Conservation (phyloP, 2,888 invertebrate species). For the Malthinus seriepunctatus region DNA sequence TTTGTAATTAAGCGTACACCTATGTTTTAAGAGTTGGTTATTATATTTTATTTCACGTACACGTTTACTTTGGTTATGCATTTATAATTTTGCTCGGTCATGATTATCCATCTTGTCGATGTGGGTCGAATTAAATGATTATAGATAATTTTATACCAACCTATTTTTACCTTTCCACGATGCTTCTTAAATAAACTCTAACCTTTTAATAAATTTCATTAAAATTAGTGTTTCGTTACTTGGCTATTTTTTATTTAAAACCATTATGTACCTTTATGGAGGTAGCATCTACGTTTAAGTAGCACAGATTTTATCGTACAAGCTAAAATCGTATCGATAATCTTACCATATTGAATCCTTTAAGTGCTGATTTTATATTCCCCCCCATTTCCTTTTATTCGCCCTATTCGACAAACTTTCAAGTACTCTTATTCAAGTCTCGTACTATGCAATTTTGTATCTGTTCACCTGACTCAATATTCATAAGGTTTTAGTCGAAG, state of each 20-base stretch:
- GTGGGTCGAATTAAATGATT: conserved; percentile 24
- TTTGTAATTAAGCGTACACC: conserved; percentile 20
- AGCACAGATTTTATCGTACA: conserved; percentile 20
- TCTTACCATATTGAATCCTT: conserved; percentile 34
- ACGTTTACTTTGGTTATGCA: conserved; percentile 16
- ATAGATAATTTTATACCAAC: conserved; percentile 17
- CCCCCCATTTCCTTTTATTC: conserved; percentile 31
- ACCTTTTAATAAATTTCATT: conserved; percentile 22
- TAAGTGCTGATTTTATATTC: conserved; percentile 35
- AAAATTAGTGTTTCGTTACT: conserved; percentile 14
- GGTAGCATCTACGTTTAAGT: conserved; percentile 14
- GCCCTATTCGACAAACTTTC: conserved; percentile 30
- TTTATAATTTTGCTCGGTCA: conserved; percentile 21
- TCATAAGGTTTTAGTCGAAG: conserved; percentile 29
- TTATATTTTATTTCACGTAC: conserved; percentile 26
- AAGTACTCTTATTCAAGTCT: conserved; percentile 32
- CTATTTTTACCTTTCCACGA: conserved; percentile 22
- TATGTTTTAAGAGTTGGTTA: conserved; percentile 13
- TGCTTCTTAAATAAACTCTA: conserved; percentile 22
- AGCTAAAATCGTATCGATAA: conserved; percentile 31
- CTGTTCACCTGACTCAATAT: conserved; percentile 36
- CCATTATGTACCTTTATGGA: conserved; percentile 5
- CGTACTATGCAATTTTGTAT: conserved; percentile 34
- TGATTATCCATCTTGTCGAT: conserved; percentile 17
- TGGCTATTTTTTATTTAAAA: background rate